A percentile compares a stretch with the other conserved stretches of the same genome.
These are phyloP conservation scores for Danionella cerebrum DNA, from an alignment of 2,113 vertebrate genomes.

Conservation along the genomic window DNA sequence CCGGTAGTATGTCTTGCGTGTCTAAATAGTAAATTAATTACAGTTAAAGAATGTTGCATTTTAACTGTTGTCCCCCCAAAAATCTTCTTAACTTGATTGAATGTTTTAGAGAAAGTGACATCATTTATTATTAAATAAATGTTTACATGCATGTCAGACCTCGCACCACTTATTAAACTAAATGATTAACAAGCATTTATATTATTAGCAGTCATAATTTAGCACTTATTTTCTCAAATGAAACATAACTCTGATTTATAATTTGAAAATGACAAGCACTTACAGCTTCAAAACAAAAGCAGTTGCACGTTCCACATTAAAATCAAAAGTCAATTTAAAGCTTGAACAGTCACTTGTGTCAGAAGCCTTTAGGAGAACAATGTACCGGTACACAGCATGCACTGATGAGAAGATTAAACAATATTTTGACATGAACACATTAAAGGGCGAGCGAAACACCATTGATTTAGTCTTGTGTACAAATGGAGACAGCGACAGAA, in stretches of 20 bases:
- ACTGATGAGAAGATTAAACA: background rate
- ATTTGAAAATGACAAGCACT: too few species aligned
- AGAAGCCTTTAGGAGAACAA: background rate
- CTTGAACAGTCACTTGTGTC: background rate
- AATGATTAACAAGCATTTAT: too few species aligned
- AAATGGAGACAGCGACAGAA: background rate
- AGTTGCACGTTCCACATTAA: background rate
- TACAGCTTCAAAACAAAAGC: background rate
- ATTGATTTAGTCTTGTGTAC: background rate
- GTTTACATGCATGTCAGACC: background rate
- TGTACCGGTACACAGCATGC: background rate
- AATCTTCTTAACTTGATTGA: too few species aligned
- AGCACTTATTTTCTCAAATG: background rate
- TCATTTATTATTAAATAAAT: too few species aligned
- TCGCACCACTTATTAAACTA: background rate
- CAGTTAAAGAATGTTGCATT: too few species aligned
- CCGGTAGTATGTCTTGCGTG: too few species aligned
- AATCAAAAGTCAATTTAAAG: background rate
- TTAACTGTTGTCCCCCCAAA: too few species aligned
- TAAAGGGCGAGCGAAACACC: background rate
- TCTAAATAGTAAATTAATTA: too few species aligned
- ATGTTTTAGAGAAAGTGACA: too few species aligned
- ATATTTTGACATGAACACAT: background rate
- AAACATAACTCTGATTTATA: background rate
- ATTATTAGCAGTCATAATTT: too few species aligned